Conservation (phyloP, 2,113 vertebrate genomes). For the Hippoglossus stenolepis region DNA sequence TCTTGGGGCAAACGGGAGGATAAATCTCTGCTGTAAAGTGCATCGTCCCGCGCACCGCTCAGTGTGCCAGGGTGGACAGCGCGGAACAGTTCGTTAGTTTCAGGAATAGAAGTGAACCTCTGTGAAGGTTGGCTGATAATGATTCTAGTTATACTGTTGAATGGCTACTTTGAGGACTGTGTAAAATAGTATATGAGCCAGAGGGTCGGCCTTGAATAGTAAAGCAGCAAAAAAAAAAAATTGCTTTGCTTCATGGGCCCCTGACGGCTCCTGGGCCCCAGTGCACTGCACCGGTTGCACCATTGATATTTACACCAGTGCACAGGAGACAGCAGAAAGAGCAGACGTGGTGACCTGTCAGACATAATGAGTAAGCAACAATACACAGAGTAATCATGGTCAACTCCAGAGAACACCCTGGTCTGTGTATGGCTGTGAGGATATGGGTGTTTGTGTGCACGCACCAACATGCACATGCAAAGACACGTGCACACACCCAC, state of each 20-base stretch:
- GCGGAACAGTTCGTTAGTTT: background rate
- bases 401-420: constrained; percentile 70
- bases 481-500: background rate
- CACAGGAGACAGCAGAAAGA: constrained; percentile 74
- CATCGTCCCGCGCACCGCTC: background rate
- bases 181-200: background rate
- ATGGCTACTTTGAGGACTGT: background rate
- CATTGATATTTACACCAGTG: constrained; percentile 1
- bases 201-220: background rate
- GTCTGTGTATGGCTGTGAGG: constrained; percentile 35
- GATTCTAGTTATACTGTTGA: background rate
- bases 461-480: too few relatives aligned
- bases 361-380: constrained; percentile 86
- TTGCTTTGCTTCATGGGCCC: background rate
- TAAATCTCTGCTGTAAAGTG: background rate
- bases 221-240: background rate
- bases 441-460: constrained; percentile 28
- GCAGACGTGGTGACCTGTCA: constrained; percentile 80
- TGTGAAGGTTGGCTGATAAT: background rate
- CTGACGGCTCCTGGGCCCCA: background rate
- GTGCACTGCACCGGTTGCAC: background rate
- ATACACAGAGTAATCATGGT: constrained; percentile 81
- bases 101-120: background rate
- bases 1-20: background rate
- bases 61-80: background rate